phyloP scores from a whole-genome alignment of 2,888 invertebrate genomes.

The Drosophila rubida region DNA sequence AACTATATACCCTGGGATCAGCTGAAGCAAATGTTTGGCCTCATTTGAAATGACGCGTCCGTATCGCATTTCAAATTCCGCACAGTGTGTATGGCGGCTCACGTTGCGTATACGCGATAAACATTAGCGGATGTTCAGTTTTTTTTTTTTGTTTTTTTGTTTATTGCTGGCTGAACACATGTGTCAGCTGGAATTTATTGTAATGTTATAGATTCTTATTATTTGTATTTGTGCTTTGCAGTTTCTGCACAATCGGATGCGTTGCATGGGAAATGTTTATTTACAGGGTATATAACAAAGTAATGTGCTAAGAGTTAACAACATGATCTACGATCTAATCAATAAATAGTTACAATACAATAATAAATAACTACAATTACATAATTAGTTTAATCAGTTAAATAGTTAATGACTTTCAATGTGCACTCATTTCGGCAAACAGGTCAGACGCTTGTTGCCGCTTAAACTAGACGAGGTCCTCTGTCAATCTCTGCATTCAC shows the following conservation, averaged over 20 bases:
- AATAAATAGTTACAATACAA: conserved; percentile 55
- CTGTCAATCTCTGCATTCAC: conserved; percentile 35
- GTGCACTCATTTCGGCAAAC: conserved; percentile 72
- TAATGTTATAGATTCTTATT: conserved; percentile 23
- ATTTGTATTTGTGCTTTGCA: neutral
- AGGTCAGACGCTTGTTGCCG: conserved; percentile 15
- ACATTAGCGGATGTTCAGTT: conserved; percentile 3
- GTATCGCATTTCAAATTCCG: conserved; percentile 7
- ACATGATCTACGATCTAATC: conserved; percentile 49
- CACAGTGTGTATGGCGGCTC: conserved; percentile 6
- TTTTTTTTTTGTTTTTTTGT: conserved; percentile 26
- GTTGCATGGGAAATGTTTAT: conserved; percentile 52
- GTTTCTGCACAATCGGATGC: conserved; percentile 19
- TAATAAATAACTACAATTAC: conserved; percentile 50
- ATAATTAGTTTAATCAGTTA: conserved; percentile 24
- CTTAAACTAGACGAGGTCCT: conserved; percentile 51
- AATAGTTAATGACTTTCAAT: conserved; percentile 82
- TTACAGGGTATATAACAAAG: conserved; percentile 57
- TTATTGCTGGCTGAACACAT: conserved; percentile 26
- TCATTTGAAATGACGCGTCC: conserved; percentile 22
- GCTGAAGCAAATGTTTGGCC: conserved; percentile 58
- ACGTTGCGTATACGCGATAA: conserved; percentile 45
- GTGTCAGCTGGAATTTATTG: conserved; percentile 48
- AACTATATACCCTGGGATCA: conserved; percentile 54
- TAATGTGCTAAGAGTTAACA: conserved; percentile 61